A percentile compares a stretch with the other conserved stretches of the same genome.
Evolutionary conservation across 2,113 vertebrate species (phyloP).

Genomic region (Danionella cerebrum): DNA sequence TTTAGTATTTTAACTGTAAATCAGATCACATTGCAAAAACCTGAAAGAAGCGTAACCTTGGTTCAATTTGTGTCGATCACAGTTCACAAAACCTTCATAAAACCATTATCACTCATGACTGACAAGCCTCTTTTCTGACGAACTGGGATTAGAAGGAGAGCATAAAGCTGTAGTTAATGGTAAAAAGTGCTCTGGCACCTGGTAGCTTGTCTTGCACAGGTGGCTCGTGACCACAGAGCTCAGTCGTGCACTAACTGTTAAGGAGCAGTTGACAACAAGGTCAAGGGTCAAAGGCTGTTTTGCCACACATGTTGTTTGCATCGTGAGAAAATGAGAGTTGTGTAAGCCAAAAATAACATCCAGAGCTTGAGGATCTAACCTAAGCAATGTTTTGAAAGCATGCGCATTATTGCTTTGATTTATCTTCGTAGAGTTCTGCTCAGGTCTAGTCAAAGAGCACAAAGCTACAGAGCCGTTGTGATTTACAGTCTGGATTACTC

Average conservation of each 20-base stretch:
- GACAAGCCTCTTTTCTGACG: too few relatives aligned
- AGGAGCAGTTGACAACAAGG: conserved; percentile 28
- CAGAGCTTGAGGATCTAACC: neutral
- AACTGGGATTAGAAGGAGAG: neutral
- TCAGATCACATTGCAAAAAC: too few relatives aligned
- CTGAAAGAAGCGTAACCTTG: neutral
- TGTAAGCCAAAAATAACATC: conserved; percentile 12
- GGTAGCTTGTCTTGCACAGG: conserved; percentile 44
- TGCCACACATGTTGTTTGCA: conserved; percentile 20
- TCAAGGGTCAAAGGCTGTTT: conserved; percentile 18
- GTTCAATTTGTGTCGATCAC: neutral
- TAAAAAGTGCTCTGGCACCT: conserved; percentile 50
- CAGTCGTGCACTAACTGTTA: conserved; percentile 45
- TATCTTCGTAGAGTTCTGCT: neutral
- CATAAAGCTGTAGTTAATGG: neutral
- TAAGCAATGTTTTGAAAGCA: neutral
- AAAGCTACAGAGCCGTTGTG: neutral
- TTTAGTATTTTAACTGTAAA: too few relatives aligned
- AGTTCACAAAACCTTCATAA: neutral
- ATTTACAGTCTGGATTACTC: neutral
- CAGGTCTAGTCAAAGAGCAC: neutral
- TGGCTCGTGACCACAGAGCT: conserved; percentile 43
- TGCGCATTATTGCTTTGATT: neutral
- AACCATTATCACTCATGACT: neutral
- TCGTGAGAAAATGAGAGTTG: conserved; percentile 17